phyloP scores from a whole-genome alignment of 2,888 invertebrate genomes.

The Caenorhabditis drosophilae region DNA sequence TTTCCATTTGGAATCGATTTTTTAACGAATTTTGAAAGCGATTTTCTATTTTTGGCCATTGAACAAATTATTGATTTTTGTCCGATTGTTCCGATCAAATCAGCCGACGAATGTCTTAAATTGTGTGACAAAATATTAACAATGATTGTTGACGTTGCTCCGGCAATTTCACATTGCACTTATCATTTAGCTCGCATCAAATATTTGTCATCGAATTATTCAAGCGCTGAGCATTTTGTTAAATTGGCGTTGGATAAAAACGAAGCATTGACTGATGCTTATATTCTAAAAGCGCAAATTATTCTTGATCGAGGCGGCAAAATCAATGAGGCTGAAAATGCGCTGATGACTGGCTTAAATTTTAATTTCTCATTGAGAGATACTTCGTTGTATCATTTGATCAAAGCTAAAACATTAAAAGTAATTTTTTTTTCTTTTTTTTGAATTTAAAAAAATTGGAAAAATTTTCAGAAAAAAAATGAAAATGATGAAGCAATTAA shows the following conservation, averaged over 20 bases:
- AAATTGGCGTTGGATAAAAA: conserved; percentile 79
- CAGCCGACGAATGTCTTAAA: conserved; percentile 72
- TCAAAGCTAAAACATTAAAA: conserved; percentile 83
- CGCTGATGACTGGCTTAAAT: conserved; percentile 77
- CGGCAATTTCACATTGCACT: conserved; percentile 75
- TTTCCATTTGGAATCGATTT: conserved; percentile 37
- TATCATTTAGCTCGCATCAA: conserved; percentile 82
- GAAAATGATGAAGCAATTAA: conserved; percentile 48
- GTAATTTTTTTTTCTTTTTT: too few relatives aligned
- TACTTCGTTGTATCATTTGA: conserved; percentile 86
- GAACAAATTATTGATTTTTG: conserved; percentile 51
- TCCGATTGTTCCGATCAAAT: conserved; percentile 73
- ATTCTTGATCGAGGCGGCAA: conserved; percentile 53
- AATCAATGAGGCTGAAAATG: conserved; percentile 48
- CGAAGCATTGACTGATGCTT: conserved; percentile 82
- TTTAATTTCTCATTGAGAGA: conserved; percentile 91
- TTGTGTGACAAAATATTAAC: conserved; percentile 77
- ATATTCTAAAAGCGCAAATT: conserved; percentile 80
- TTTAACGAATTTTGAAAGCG: conserved; percentile 29
- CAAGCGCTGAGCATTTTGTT: conserved; percentile 78
- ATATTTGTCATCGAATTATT: conserved; percentile 79
- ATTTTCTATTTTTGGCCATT: conserved; percentile 31
- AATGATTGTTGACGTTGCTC: conserved; percentile 80
- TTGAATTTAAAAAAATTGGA: conserved; percentile 1
- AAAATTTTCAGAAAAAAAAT: conserved; percentile 28